Conservation (phyloP, 1,140 invertebrate species). For the Plectrocnemia conspersa region DNA sequence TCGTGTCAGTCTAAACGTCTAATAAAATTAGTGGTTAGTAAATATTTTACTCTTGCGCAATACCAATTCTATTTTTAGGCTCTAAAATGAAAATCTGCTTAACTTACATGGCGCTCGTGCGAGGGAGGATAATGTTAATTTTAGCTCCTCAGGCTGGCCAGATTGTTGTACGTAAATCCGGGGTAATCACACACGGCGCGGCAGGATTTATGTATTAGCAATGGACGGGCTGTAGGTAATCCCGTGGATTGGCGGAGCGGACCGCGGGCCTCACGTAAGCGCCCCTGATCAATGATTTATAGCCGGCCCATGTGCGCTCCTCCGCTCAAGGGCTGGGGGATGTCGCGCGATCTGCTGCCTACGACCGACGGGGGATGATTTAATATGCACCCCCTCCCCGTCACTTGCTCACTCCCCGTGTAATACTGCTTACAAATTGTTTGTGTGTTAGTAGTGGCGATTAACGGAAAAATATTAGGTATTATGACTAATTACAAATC, state of each 20-base stretch:
- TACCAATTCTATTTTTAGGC: no score
- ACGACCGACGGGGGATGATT: constrained; percentile 24
- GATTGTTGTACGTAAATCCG: constrained; percentile 26
- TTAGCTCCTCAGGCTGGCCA: not conserved
- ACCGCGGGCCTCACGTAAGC: constrained; percentile 25
- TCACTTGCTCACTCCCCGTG: no score
- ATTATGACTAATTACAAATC: no score
- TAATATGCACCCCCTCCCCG: constrained; percentile 18
- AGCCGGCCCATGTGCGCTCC: constrained; percentile 28
- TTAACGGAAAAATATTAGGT: no score
- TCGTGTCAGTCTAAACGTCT: no score
- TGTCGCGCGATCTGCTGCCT: constrained; percentile 15
- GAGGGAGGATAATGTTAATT: no score
- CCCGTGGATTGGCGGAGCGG: constrained; percentile 23
- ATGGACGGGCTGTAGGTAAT: constrained; percentile 29
- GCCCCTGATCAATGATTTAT: constrained; percentile 34
- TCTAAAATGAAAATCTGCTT: no score
- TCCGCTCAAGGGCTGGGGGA: constrained; percentile 10
- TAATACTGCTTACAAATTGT: no score
- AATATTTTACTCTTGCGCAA: no score
- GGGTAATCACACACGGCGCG: constrained; percentile 28
- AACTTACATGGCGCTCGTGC: no score
- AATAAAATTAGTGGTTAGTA: no score
- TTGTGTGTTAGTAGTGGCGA: no score
- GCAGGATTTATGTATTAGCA: constrained; percentile 34